Evolutionary conservation across 2,113 vertebrate species (phyloP).

Genomic region (Pseudonaja textilis): DNA sequence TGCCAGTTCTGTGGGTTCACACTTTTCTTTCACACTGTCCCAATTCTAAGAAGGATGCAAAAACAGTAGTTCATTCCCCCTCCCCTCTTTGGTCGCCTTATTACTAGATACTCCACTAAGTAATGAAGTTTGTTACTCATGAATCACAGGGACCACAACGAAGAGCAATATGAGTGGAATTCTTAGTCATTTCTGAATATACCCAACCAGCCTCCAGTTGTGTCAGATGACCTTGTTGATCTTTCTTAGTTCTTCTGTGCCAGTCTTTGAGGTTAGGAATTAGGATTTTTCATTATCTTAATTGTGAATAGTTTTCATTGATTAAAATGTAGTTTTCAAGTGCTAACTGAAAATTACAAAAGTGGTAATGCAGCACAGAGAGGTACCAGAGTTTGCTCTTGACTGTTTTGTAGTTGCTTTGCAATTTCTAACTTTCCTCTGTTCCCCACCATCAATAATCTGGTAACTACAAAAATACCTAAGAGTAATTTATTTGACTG

Average conservation of each 20-base stretch:
- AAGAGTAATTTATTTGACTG: neutral
- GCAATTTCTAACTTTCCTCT: neutral
- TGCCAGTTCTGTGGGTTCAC: neutral
- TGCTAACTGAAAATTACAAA: neutral
- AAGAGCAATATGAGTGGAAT: neutral
- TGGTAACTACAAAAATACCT: neutral
- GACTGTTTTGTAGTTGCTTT: neutral
- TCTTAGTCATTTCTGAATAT: neutral
- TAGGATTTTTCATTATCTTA: neutral
- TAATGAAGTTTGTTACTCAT: neutral
- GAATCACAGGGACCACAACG: neutral
- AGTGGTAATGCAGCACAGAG: neutral
- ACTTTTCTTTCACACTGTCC: neutral
- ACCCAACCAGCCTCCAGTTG: neutral
- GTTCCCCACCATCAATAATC: neutral
- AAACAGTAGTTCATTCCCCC: neutral
- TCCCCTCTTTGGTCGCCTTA: neutral
- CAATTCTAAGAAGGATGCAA: neutral
- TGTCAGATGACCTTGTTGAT: neutral
- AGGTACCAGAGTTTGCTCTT: neutral
- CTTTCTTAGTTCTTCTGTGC: neutral
- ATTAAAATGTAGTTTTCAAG: neutral
- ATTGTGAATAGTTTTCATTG: neutral
- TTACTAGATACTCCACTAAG: neutral
- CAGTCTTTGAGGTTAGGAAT: neutral